Conservation (phyloP, 2,888 invertebrate genomes). For the Dysmachus trigonus region DNA sequence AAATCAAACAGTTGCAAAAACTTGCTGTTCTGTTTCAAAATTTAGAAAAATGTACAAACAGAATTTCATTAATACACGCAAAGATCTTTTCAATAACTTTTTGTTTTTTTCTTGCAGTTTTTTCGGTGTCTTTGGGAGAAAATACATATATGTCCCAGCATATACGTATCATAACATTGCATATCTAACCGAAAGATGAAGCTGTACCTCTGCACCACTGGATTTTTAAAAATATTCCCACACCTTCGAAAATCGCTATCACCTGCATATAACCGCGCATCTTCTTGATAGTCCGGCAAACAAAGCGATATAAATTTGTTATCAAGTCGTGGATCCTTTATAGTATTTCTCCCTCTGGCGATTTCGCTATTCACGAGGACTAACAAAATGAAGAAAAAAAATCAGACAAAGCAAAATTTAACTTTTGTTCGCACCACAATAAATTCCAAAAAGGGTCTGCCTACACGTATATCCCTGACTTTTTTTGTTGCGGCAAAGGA, state of each 20-base stretch:
- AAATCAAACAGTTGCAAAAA: background rate
- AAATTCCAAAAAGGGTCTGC: slow-evolving; percentile 43
- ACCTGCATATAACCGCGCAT: slow-evolving; percentile 36
- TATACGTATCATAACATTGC: background rate
- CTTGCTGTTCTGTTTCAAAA: background rate
- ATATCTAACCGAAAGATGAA: background rate
- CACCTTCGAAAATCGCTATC: background rate
- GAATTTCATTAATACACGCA: background rate
- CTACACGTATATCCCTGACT: slow-evolving; percentile 38
- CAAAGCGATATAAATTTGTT: slow-evolving; percentile 48
- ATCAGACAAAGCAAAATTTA: slow-evolving; percentile 45
- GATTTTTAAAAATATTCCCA: slow-evolving; percentile 3
- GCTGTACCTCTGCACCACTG: background rate
- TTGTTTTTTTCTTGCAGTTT: background rate
- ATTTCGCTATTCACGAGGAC: slow-evolving; percentile 43
- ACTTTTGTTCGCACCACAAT: slow-evolving; percentile 44
- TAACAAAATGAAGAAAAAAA: background rate
- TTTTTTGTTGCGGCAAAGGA: slow-evolving; percentile 22
- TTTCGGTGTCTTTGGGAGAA: background rate
- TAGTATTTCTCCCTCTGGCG: slow-evolving; percentile 10
- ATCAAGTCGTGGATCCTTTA: slow-evolving; percentile 45
- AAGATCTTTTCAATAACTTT: background rate
- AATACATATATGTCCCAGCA: background rate
- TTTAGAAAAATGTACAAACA: background rate
- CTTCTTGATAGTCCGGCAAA: slow-evolving; percentile 26